Conservation (phyloP, 2,888 invertebrate genomes). For the Apoda limacodes region DNA sequence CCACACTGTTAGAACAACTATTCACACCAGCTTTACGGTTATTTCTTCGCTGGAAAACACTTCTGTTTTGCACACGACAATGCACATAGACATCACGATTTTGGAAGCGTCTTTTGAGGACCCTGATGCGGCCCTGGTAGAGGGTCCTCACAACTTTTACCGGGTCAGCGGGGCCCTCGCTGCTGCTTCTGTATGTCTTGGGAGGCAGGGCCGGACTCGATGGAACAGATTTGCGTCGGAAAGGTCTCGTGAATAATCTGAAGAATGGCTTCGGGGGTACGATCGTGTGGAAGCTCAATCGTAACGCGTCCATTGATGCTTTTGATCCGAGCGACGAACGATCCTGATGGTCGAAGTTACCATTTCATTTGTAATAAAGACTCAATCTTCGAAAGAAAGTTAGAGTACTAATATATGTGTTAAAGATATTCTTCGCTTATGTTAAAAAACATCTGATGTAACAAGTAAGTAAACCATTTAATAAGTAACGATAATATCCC, state of each 20-base stretch:
- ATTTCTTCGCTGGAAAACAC: slow-evolving; percentile 36
- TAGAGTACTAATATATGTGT: too few relatives aligned
- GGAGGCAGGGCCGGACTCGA: slow-evolving; percentile 73
- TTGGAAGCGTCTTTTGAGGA: slow-evolving; percentile 41
- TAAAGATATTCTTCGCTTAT: too few relatives aligned
- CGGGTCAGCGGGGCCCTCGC: slow-evolving; percentile 60
- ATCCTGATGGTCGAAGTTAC: slow-evolving; percentile 53
- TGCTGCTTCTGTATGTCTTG: slow-evolving; percentile 60
- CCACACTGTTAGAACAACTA: slow-evolving; percentile 60
- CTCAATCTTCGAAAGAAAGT: too few relatives aligned
- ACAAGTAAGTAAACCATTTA: too few relatives aligned
- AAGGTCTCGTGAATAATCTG: slow-evolving; percentile 74
- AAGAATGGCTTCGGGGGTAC: slow-evolving; percentile 71
- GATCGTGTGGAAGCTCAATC: slow-evolving; percentile 68
- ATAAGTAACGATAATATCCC: too few relatives aligned
- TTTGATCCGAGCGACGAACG: slow-evolving; percentile 65
- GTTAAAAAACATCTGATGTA: too few relatives aligned
- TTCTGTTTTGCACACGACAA: slow-evolving; percentile 45
- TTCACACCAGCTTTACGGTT: slow-evolving; percentile 34
- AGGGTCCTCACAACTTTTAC: slow-evolving; percentile 46
- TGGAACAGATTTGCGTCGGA: slow-evolving; percentile 76
- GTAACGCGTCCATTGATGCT: slow-evolving; percentile 59
- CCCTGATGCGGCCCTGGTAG: slow-evolving; percentile 42
- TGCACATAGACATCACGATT: slow-evolving; percentile 61
- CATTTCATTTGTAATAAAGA: too few relatives aligned